Base-by-base conservation (phyloP, 2,113 vertebrate species). In the Centropus bengalensis region DNA sequence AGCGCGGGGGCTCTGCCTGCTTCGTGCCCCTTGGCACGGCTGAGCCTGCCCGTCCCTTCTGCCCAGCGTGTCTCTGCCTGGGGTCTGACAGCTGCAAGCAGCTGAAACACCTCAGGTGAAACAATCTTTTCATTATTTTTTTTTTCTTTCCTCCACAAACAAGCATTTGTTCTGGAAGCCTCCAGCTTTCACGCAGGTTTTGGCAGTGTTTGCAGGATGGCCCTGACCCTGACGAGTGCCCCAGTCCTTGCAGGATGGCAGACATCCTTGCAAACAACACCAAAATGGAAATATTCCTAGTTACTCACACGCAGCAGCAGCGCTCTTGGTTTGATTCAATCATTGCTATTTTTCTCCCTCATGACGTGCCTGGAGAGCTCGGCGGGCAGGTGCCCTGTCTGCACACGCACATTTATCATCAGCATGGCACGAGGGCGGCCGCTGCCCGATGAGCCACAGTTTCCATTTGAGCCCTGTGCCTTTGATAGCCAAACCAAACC, bases 371-470 rank as follows among this genome's bases (percentile, higher is more conserved):
- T 6, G 2, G 54, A 33, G 74, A 32, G 80, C 88, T 28, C n/a
- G 24, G 75, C 32, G 18, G 93, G 92, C 96, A 96, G 90, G 85
- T 88, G 85, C 88, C 85, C 63, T 0, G 5, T 26, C 42, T 5
- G 3, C 79, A 75, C 51, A 6, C 79, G 67, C 45, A 76, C 91
- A 84, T 85, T 56, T 28, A 74, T 89, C 96, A 89, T 54, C 62
- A 6, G 27, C 40, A 0, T 3, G 27, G 91, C 86, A 74, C 8
- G 51, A 81, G 71, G 77, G 71, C 1, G 11, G 58, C 69, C 0
- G 44, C 55, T 56, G 75, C 85, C 45, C 36, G 5, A 2, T 49
- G 88, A 94, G 93, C 89, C 81, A 84, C 86, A 81, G 24, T 88
- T 95, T 74, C 94, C 91, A 70, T 27, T 32, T 5, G 23, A 44